Evolutionary conservation across 2,888 invertebrate species (phyloP), one percentile per base, ranked within the genome.

Genomic region (Tipula unca): DNA sequence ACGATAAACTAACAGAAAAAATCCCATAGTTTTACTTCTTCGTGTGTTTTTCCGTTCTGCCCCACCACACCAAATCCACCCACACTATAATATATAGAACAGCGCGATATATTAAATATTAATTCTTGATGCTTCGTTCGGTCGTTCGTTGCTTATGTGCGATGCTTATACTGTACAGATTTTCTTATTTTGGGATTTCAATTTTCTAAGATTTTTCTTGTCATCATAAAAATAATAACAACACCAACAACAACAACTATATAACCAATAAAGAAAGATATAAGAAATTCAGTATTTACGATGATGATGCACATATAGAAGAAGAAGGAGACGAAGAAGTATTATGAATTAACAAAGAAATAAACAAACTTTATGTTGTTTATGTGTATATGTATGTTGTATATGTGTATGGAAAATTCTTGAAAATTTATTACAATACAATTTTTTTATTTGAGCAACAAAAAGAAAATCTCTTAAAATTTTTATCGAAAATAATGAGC

Each of bases 161-260:
- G 69, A 10, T 69, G 20, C 14, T 69, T 69, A n/a, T n/a, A 1
- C 69, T 69, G 6, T 69, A 69, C 20, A 20, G 25, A 69, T 69
- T 69, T 69, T 69, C 25, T 69, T 69, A 69, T 69, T 69, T 69
- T 69, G 69, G 69, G 69, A 69, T 69, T 69, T 69, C 69, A 69
- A 69, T 69, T 69, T 69, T 69, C 69, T 69, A 69, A 69, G 69
- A 69, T 69, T 83, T 83, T 83, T 32, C 83, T 83, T 83, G 83
- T 32, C 83, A 83, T 32, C 29, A n/a, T 32, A 83, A 32, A 83
- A 32, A 29, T 35, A 83, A n/a, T 35, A 83, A 35, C 32, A 29
- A 83, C 29, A 83, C 5, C 82, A 83, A 83, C 83, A 83, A 32
- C 14, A 32, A 82, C 14, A 4, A 29, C 29, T 14, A 29, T 4